These are phyloP conservation scores for Zaprionus camerounensis DNA, from an alignment of 1,140 invertebrate genomes.

Conservation along the genomic window DNA sequence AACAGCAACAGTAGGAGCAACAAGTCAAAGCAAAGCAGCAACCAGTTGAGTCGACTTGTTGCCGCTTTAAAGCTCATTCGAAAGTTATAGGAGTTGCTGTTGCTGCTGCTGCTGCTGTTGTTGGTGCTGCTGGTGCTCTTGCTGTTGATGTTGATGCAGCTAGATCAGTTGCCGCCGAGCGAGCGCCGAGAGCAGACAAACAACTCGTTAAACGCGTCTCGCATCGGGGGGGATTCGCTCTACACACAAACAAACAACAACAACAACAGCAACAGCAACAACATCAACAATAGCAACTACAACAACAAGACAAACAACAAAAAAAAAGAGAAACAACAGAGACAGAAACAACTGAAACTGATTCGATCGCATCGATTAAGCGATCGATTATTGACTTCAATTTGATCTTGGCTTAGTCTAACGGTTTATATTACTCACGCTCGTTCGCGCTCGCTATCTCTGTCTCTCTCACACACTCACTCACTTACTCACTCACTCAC, in stretches of 20 bases:
- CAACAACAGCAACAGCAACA: not conserved
- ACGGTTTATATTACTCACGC: constrained; percentile 15
- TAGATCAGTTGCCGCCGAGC: constrained; percentile 72
- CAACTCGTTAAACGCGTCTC: constrained; percentile 43
- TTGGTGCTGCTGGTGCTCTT: constrained; percentile 42
- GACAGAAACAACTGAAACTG: constrained; percentile 6
- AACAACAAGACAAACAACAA: not conserved
- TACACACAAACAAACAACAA: not conserved
- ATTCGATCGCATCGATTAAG: constrained; percentile 14
- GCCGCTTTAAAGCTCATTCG: constrained; percentile 71
- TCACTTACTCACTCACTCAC: not conserved
- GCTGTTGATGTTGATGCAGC: constrained; percentile 22
- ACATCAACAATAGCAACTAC: not conserved
- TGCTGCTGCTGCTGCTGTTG: constrained; percentile 36
- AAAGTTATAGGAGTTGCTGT: constrained; percentile 63
- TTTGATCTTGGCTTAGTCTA: constrained; percentile 42
- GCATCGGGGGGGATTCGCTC: constrained; percentile 20
- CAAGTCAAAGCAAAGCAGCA: constrained; percentile 10
- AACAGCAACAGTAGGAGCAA: constrained; percentile 1
- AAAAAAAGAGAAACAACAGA: not conserved
- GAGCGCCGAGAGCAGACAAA: constrained; percentile 67
- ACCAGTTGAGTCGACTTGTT: constrained; percentile 38
- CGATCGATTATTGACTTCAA: constrained; percentile 29
- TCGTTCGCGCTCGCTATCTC: not conserved
- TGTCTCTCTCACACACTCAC: not conserved